These are phyloP conservation scores for Sycophila texana DNA, from an alignment of 2,888 invertebrate species.

Conservation along the genomic window DNA sequence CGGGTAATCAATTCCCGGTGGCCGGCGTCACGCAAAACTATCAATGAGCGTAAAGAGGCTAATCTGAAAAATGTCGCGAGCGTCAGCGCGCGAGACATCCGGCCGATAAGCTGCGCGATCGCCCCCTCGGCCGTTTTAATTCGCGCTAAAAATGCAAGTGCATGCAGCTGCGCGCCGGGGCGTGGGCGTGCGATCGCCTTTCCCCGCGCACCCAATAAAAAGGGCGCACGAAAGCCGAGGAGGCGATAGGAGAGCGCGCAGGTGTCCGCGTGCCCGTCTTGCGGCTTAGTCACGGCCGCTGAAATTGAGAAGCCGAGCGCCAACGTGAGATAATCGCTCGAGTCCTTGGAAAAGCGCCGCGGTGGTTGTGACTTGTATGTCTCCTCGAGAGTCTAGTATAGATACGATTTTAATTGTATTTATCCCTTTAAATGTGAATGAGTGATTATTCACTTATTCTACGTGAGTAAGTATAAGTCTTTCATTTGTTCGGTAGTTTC, in stretches of 20 bases:
- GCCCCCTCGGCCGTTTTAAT: not conserved
- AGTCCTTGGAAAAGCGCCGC: constrained; percentile 8
- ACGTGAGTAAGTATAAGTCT: too few relatives aligned
- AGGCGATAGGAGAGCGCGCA: constrained; percentile 62
- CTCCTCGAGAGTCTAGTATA: too few relatives aligned
- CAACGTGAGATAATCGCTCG: constrained; percentile 45
- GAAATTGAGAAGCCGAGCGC: constrained; percentile 13
- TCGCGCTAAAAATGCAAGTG: not conserved
- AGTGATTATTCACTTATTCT: too few relatives aligned
- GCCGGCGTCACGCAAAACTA: not conserved
- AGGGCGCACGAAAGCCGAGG: constrained; percentile 58
- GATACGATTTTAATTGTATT: too few relatives aligned
- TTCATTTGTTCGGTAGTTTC: too few relatives aligned
- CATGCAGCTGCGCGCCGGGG: not conserved
- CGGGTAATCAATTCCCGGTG: not conserved
- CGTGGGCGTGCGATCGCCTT: constrained; percentile 15
- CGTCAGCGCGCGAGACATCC: constrained; percentile 6
- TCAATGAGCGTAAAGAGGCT: not conserved
- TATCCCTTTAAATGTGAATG: too few relatives aligned
- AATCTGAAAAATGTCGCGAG: not conserved
- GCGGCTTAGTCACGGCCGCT: constrained; percentile 62
- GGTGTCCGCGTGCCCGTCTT: constrained; percentile 57
- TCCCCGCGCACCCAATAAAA: constrained; percentile 30
- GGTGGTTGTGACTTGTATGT: constrained; percentile 9
- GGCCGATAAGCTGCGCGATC: not conserved